Conservation (phyloP, 2,113 vertebrate species). For the Odobenus rosmarus region DNA sequence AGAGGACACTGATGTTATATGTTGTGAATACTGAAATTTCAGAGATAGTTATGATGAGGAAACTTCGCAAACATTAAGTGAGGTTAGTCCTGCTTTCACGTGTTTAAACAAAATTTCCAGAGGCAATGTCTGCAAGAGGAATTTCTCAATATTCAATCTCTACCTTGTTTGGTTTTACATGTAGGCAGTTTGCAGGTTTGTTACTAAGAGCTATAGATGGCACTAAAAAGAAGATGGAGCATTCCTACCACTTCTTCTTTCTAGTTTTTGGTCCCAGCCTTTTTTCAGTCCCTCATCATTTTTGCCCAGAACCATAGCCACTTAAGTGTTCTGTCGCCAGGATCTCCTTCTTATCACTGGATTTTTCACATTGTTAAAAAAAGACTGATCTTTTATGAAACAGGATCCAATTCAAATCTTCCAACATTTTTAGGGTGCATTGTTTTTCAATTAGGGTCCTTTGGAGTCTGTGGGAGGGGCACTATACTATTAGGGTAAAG, state of each 20-base stretch:
- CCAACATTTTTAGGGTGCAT: not conserved
- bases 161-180: not conserved
- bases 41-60: not conserved
- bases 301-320: not conserved
- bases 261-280: not conserved
- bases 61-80: conserved; percentile 5
- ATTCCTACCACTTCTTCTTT: not conserved
- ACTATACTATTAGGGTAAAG: not conserved
- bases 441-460: not conserved
- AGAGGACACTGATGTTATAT: not conserved
- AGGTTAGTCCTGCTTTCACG: not conserved
- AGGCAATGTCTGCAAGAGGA: not conserved
- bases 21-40: not conserved
- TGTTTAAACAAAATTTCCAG: not conserved
- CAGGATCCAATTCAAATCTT: not conserved
- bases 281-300: not conserved
- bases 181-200: not conserved
- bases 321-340: not conserved
- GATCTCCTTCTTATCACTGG: not conserved
- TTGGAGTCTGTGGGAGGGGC: not conserved
- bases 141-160: conserved; percentile 30
- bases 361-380: not conserved
- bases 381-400: not conserved
- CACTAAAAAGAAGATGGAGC: not conserved
- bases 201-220: not conserved